Conservation (phyloP, 2,113 vertebrate genomes). For the Albula glossodonta region DNA sequence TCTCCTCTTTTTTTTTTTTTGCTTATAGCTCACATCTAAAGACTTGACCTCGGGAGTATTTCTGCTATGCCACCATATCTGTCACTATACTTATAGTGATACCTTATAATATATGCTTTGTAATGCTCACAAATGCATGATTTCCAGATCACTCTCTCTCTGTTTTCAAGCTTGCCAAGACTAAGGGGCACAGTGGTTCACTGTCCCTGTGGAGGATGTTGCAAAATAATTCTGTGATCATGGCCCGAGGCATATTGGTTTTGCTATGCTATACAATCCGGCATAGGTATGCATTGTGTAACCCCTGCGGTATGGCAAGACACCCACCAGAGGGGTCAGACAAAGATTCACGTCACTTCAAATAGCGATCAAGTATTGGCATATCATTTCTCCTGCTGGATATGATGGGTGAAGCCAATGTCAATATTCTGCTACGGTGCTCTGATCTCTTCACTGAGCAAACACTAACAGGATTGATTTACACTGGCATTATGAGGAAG, state of each 20-base stretch:
- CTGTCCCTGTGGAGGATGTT: conserved; percentile 34
- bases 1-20: not conserved
- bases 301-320: not conserved
- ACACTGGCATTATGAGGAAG: not conserved
- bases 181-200: conserved; percentile 45
- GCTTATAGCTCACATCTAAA: conserved; percentile 48
- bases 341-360: conserved; percentile 8
- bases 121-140: conserved; percentile 47
- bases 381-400: not conserved
- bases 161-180: conserved; percentile 43
- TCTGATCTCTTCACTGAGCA: not conserved
- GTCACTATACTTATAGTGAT: conserved; percentile 37
- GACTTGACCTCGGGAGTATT: conserved; percentile 40
- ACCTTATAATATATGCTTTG: conserved; percentile 25
- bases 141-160: conserved; percentile 41
- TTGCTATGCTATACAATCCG: not conserved
- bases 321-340: not conserved
- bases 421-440: not conserved
- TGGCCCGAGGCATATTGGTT: conserved; percentile 20
- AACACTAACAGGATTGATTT: not conserved
- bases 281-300: not conserved
- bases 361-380: not conserved
- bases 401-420: not conserved
- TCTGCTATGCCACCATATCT: conserved; percentile 48
- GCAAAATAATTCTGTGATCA: conserved; percentile 29